Evolutionary conservation across 1,140 invertebrate genomes (phyloP), one percentile per base, ranked within the genome.

Genomic region (Vollenhovia emeryi): DNA sequence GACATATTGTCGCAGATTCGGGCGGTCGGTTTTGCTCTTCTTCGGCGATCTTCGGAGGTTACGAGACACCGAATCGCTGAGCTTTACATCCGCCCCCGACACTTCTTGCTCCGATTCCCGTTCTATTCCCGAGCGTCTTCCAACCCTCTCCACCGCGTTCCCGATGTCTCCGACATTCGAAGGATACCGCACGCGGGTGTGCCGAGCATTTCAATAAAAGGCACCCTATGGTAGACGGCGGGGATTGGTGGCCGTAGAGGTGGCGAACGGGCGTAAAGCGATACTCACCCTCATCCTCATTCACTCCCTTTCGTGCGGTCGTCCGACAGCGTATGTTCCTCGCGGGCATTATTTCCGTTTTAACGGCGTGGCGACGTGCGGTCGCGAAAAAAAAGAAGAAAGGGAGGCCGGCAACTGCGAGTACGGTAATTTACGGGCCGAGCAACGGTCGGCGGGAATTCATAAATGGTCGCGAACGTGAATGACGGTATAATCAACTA

Each of bases 151-250:
- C 33, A 33, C 3, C n/a, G 36, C 52, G 13, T 43, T 15, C 52
- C 4, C 40, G 36, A 24, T 76, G 43, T 76, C 80, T 48, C 79
- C 50, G 33, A 13, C 74, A 83, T 18, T 55, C 78, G 80, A 74
- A 85, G 82, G 75, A 85, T 80, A 74, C 83, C 60, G 18, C 75
- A 69, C 55, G 74, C 73, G 83, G 68, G 87, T 87, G 84, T 86
- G 87, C 86, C 43, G 86, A 88, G 87, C 87, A 86, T 89, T 89
- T 89, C 87, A 88, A 88, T 88, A 89, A 89, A 89, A 85, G 87
- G 85, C 86, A 87, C 52, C n/a, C 50, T 27, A 55, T 36, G 55
- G 84, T n/a, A 68, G 60, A 76, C 21, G 21, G 24, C 27, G 52
- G n/a, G n/a, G 69, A 83, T 15, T 48, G 43, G 21, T 66, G 74